Evolutionary conservation across 2,888 invertebrate genomes (phyloP), one percentile per base, ranked within the genome.

Genomic region (Habrosyne pyritoides): DNA sequence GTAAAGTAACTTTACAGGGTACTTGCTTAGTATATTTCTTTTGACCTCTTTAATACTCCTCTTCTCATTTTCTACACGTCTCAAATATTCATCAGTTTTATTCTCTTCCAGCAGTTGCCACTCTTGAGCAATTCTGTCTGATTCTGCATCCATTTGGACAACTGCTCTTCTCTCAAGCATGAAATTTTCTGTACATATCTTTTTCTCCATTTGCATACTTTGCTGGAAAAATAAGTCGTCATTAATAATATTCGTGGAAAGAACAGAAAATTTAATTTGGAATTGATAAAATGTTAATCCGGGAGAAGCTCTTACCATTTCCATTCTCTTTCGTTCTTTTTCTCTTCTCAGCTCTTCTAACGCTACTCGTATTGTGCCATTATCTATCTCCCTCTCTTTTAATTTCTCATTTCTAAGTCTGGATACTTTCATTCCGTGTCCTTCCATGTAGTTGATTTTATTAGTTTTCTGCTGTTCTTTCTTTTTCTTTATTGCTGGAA

Each of bases 391-490:
- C 53, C 82, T 83, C 21, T 88, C 89, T 60, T 61, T 72, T 36
- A 64, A 60, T 61, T 82, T 90, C 57, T 89, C 84, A 21, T 67
- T 70, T 62, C 69, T 71, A 1, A 86, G 59, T 10, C 83, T 75
- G 0, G 61, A 54, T 12, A 84, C 18, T 58, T 88, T 90, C 60
- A 75, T 66, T 60, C 86, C 73, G 47, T 86, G 83, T 0, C 87
- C 89, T 67, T 87, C 85, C 64, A 88, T 79, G 60, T 76, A 90
- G 71, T 90, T 91, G n/a, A 53, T 67, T 63, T 71, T 87, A 61
- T 91, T 91, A 10, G 61, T 70, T 57, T 71, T 64, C 61, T 91
- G 89, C 54, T 89, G 85, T 8, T 87, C 84, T 60, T 82, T 88
- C 61, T 89, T 91, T 54, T 75, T 83, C 70, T 78, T 87, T 28